phyloP scores from a whole-genome alignment of 2,797 vertebrate genomes.

The Enteromius viviparus region DNA sequence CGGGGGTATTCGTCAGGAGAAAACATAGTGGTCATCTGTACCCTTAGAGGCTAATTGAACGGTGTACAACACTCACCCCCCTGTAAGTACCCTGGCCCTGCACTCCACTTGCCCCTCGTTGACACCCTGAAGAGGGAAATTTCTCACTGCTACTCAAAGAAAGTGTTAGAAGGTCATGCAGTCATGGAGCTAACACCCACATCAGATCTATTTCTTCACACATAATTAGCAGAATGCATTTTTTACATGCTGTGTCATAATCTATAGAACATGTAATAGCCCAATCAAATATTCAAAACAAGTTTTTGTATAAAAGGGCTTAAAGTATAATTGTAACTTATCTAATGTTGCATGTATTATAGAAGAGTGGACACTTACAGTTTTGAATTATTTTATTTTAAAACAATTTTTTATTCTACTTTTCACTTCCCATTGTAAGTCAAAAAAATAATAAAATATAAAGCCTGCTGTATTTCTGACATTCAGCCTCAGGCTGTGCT shows the following conservation, averaged over 20 bases:
- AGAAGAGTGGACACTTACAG: neutral
- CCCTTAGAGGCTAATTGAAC: conserved; percentile 45
- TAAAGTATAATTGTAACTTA: neutral
- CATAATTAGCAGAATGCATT: conserved; percentile 17
- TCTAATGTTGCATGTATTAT: neutral
- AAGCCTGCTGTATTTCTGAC: conserved; percentile 8
- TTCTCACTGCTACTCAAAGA: neutral
- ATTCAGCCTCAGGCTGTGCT: conserved; percentile 18
- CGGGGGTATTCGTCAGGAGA: conserved; percentile 17
- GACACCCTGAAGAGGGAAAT: conserved; percentile 37
- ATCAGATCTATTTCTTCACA: neutral
- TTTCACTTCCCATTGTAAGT: neutral
- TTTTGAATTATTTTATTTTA: neutral
- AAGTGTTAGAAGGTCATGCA: conserved; percentile 1
- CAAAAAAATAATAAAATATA: neutral
- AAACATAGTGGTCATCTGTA: conserved; percentile 14
- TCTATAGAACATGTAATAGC: neutral
- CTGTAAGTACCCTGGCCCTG: conserved; percentile 4
- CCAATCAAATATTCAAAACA: neutral
- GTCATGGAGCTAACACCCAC: conserved; percentile 26
- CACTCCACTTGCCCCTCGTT: conserved; percentile 34
- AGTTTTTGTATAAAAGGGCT: neutral
- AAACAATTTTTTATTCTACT: neutral
- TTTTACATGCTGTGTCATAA: conserved; percentile 2
- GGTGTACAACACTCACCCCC: conserved; percentile 6